Conservation (phyloP, 2,888 invertebrate genomes). For the Athalia circularis region DNA sequence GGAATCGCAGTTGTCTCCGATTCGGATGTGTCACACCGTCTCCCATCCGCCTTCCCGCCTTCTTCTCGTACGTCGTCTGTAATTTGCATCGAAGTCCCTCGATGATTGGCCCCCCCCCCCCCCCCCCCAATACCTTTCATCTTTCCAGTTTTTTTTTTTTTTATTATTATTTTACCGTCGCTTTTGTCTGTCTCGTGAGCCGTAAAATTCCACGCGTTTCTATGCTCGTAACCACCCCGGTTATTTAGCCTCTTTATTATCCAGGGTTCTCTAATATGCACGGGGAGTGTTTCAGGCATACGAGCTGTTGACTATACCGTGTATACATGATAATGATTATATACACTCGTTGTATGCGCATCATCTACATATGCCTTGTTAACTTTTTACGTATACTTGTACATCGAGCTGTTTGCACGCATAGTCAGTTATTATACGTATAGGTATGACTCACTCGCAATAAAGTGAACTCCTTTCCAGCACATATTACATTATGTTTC, state of each 20-base stretch:
- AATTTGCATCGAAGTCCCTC: too few species aligned
- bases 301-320: not conserved
- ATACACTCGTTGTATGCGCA: not conserved
- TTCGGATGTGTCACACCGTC: constrained; percentile 26
- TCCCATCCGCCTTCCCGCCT: not conserved
- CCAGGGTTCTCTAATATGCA: too few species aligned
- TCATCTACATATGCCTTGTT: constrained; percentile 13
- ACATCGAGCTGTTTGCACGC: not conserved
- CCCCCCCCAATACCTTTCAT: too few species aligned
- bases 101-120: too few species aligned
- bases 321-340: not conserved
- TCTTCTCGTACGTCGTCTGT: not conserved
- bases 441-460: not conserved
- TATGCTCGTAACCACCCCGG: too few species aligned
- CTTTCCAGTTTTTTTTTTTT: too few species aligned
- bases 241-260: too few species aligned
- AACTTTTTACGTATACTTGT: constrained; percentile 19
- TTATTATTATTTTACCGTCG: too few species aligned
- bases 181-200: too few species aligned
- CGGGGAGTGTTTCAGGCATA: not conserved
- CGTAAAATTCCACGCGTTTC: too few species aligned
- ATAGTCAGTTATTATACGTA: not conserved
- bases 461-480: too few species aligned
- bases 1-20: constrained; percentile 63
- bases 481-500: too few species aligned